Percentiles rank a stretch among this genome's conserved stretches.
phyloP scores from a whole-genome alignment of 1,140 invertebrate species.

The Scaptomyza graminum region DNA sequence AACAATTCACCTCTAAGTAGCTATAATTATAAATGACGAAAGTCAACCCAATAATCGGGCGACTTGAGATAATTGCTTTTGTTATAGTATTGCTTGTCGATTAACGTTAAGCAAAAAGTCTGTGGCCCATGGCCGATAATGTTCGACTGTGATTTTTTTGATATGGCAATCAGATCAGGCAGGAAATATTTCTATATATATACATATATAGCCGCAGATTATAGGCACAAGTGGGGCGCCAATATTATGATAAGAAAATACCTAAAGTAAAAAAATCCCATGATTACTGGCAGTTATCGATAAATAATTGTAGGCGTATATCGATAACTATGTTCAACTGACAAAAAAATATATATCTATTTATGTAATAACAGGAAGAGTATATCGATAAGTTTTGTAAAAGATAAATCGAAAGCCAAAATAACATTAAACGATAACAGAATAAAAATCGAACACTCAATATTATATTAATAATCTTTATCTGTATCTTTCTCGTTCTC shows the following conservation, averaged over 20 bases:
- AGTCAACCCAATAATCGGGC: slow-evolving; percentile 44
- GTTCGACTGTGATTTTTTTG: slow-evolving; percentile 41
- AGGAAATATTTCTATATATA: slow-evolving; percentile 30
- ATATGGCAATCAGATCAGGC: slow-evolving; percentile 45
- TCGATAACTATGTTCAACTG: neutral
- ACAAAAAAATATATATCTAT: no score
- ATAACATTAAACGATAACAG: no score
- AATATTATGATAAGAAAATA: slow-evolving; percentile 11
- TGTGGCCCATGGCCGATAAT: slow-evolving; percentile 37
- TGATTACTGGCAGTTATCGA: neutral
- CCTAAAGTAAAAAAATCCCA: neutral
- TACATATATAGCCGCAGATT: slow-evolving; percentile 35
- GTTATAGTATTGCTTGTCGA: slow-evolving; percentile 15
- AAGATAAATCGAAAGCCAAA: no score
- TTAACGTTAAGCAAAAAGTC: slow-evolving; percentile 24
- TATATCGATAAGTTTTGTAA: no score
- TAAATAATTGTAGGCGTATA: neutral
- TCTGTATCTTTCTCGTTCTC: slow-evolving; percentile 43
- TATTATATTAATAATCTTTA: neutral
- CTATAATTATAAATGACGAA: slow-evolving; percentile 81
- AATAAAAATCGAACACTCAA: neutral
- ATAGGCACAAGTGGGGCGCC: slow-evolving; percentile 23
- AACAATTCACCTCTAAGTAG: slow-evolving; percentile 58
- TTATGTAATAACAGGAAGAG: no score
- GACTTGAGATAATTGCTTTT: slow-evolving; percentile 36